Evolutionary conservation across 2,113 vertebrate species (phyloP).

Genomic region (Mystacornis crossleyi): DNA sequence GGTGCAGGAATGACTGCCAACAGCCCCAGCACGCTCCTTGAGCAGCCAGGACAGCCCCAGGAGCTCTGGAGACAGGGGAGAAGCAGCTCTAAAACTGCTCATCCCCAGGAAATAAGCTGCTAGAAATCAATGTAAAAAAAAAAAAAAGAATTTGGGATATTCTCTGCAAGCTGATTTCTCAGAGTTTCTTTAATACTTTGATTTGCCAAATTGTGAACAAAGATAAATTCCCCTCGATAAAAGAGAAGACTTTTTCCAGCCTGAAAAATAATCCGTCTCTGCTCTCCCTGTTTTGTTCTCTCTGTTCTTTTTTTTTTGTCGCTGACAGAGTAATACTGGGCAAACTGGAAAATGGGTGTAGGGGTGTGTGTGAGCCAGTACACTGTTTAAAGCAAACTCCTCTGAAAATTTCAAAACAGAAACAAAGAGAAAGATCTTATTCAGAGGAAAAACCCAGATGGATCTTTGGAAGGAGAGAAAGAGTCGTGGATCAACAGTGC

Average conservation of each 20-base stretch:
- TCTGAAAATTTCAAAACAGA: background rate
- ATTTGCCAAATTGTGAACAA: background rate
- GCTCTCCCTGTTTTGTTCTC: background rate
- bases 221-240: background rate
- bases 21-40: background rate
- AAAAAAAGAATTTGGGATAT: background rate
- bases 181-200: background rate
- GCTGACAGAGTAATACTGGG: background rate
- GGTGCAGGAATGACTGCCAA: background rate
- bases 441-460: background rate
- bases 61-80: background rate
- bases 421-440: background rate
- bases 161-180: background rate
- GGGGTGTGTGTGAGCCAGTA: background rate
- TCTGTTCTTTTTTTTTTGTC: background rate
- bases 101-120: background rate
- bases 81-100: background rate
- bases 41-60: background rate
- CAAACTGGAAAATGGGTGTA: background rate
- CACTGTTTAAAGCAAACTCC: background rate
- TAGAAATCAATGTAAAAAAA: background rate
- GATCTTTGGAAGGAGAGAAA: background rate
- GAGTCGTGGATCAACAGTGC: rapidly evolving
- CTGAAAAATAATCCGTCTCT: background rate
- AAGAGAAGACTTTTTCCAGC: background rate